Base-by-base conservation (phyloP, 1,140 invertebrate genomes). In the Sitobion miscanthi region DNA sequence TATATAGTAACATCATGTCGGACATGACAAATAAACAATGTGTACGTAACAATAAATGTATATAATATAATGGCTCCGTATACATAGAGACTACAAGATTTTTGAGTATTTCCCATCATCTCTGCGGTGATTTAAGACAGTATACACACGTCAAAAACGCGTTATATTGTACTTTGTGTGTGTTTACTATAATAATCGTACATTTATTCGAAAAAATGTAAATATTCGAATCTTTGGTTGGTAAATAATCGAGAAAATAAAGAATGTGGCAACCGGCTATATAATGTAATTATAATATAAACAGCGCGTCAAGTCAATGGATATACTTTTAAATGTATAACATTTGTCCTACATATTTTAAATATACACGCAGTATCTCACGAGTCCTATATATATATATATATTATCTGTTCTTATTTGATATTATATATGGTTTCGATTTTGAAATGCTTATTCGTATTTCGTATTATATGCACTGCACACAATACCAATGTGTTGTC, bases 1-100 rank as follows among this genome's bases (percentile, higher is more conserved):
- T 77, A n/a, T 77, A 35, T 20, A 87, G 17, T 88, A 88, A 88
- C 47, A 88, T 88, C 86, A 35, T 88, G 86, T 88, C 30, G 14
- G 47, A 88, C 86, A 49, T 88, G 86, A 88, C 47, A 88, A 88
- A 88, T 49, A 88, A 88, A 87, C 85, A 49, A 87, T 87, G 30
- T 35, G 83, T 85, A 85, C 42, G 42, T 38, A 45, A 42, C 38
- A 85, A 45, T 25, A 42, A 21, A 83, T 20, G 23, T 69, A 45
- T 11, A 77, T 77, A 69, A 30, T 38, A 45, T 42, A 42, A 85
- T 42, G 45, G 42, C 42, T 45, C n/a, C 7, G 17, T 20, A 77
- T 77, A 77, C 4, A 77, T 35, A 49, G 17, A 88, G 30, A 49
- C 2, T 47, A 49, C 45, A 49, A 9, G 86, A 47, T 85, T 85